A percentile compares a stretch with the other conserved stretches of the same genome.
Conservation (phyloP, 2,797 vertebrate species). For the Gymnothorax reevesii region DNA sequence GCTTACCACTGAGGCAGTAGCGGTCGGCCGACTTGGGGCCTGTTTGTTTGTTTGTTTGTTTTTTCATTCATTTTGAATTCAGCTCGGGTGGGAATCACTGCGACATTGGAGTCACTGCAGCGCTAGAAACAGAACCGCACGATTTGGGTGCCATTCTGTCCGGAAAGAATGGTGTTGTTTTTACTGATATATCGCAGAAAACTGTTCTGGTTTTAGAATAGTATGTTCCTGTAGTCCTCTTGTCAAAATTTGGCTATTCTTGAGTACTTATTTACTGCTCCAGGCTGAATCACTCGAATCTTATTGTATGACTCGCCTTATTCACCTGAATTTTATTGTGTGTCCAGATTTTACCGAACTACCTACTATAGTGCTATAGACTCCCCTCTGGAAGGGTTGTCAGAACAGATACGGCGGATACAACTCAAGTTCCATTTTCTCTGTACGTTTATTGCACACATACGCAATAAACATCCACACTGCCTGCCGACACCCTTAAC, state of each 20-base stretch:
- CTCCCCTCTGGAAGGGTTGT: conserved; percentile 21
- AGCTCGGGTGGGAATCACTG: not conserved
- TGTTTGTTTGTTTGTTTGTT: not conserved
- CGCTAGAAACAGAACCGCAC: not conserved
- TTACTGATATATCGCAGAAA: not conserved
- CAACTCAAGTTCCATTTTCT: too few relatives aligned
- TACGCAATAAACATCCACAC: too few relatives aligned
- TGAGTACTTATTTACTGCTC: too few relatives aligned
- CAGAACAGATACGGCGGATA: not conserved
- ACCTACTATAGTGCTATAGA: too few relatives aligned
- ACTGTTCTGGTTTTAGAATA: not conserved
- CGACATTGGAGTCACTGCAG: too few relatives aligned
- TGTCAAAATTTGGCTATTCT: not conserved
- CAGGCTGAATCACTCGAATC: too few relatives aligned
- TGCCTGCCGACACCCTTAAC: too few relatives aligned
- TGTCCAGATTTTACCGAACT: too few relatives aligned
- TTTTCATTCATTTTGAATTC: too few relatives aligned
- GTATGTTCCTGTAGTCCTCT: not conserved
- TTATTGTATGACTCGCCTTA: too few relatives aligned
- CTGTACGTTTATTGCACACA: too few relatives aligned
- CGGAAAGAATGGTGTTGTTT: not conserved
- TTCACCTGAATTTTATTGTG: too few relatives aligned
- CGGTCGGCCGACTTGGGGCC: not conserved
- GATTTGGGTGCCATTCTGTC: not conserved
- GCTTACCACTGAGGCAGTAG: not conserved